Conservation (phyloP, 1,140 invertebrate genomes). For the Drosophila rhopaloa region DNA sequence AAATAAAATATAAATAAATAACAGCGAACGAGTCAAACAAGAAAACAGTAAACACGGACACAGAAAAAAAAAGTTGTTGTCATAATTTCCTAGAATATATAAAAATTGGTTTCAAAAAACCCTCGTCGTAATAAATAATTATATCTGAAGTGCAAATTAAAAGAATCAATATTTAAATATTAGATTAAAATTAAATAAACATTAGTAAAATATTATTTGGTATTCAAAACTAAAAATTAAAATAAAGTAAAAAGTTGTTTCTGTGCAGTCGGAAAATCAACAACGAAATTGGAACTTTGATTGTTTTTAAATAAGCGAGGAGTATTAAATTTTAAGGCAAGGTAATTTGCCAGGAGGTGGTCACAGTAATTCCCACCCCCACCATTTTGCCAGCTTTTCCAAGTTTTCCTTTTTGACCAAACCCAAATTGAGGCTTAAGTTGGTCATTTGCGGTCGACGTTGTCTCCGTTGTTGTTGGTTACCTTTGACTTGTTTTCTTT, state of each 20-base stretch:
- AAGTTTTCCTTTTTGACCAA: conserved; percentile 25
- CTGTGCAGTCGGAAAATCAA: conserved; percentile 15
- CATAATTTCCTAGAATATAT: background rate
- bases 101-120: background rate
- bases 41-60: conserved; percentile 36
- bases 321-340: conserved; percentile 56
- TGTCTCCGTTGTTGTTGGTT: conserved; percentile 36
- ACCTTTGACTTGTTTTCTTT: conserved; percentile 37
- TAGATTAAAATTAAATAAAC: background rate
- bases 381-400: background rate
- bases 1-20: conserved; percentile 68
- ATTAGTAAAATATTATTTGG: background rate
- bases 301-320: conserved; percentile 60
- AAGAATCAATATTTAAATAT: background rate
- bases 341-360: conserved; percentile 51
- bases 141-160: too few relatives aligned
- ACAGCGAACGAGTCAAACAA: conserved; percentile 33
- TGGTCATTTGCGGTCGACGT: conserved; percentile 46
- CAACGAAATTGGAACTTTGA: conserved; percentile 45
- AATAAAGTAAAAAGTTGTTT: background rate
- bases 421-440: conserved; percentile 52
- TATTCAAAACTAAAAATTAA: background rate
- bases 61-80: background rate
- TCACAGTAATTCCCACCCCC: conserved; percentile 11
- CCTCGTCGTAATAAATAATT: too few relatives aligned